Base-by-base conservation (phyloP, 2,888 invertebrate genomes). In the Himalopsyche tibetana region DNA sequence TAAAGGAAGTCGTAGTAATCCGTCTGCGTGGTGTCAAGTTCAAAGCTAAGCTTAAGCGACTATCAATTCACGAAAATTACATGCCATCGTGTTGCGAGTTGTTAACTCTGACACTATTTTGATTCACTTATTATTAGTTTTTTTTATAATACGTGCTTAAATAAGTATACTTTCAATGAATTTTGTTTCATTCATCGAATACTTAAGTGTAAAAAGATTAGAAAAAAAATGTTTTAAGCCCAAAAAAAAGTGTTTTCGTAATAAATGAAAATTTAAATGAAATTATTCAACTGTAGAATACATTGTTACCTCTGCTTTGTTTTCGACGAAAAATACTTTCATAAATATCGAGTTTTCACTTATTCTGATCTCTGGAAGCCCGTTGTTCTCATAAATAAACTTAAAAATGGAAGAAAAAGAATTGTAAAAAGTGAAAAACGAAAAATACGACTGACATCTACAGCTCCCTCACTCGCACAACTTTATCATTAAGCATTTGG, bases 401-500 rank as follows among this genome's bases (percentile, higher is more conserved):
- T 63, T 63, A 19, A 12, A 56, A 63, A 63, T 63, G n/a, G 19
- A 63, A 63, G 63, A 28, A 63, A 19, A 63, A 63, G 63, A 63
- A 63, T 12, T 11, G 63, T 19, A 63, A 63, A 63, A 63, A 63
- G 63, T 63, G 63, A 28, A 63, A 63, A 63, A 19, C 19, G 28
- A 63, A 63, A 63, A 63, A 63, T 63, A 19, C 63, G 63, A 63
- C 63, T 63, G 63, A 63, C 63, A 63, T 63, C 63, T 63, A 63
- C 63, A 63, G 63, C 63, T 63, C 88, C 84, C 86, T 82, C 36
- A 28, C 28, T 63, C 69, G 74, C 55, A 84, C 80, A 85, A 86
- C 86, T 88, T 87, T 83, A 88, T 88, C 88, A 88, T 88, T 88
- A 88, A 85, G 88, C 88, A 86, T 88, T 88, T 88, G 84, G 84